Percentiles rank a stretch among this genome's conserved stretches.
Conservation (phyloP, 2,797 vertebrate genomes). For the Enteromius anoplus region DNA sequence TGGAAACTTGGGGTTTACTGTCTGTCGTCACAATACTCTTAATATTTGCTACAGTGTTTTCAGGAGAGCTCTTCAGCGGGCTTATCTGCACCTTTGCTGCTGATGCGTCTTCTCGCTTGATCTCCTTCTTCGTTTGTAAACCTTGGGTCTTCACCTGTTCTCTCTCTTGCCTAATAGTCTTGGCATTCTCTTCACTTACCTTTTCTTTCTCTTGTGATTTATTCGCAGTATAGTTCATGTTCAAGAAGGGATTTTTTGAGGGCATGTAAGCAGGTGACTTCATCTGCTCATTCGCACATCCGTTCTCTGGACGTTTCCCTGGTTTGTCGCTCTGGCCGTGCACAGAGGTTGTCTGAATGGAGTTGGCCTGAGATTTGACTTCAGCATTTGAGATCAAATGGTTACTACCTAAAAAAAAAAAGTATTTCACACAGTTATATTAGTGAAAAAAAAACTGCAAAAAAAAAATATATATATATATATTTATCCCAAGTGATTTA, state of each 20-base stretch:
- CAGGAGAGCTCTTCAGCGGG: conserved; percentile 19
- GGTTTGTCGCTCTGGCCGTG: conserved; percentile 42
- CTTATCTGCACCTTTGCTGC: conserved; percentile 48
- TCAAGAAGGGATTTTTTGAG: conserved; percentile 47
- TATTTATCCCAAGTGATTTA: too few relatives aligned
- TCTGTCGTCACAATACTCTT: background rate
- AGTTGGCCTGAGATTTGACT: conserved; percentile 57
- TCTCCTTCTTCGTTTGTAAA: conserved; percentile 57
- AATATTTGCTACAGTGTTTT: conserved; percentile 14
- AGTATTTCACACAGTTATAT: conserved; percentile 45
- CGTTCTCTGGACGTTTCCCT: conserved; percentile 56
- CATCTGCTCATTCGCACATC: conserved; percentile 55
- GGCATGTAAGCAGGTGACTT: conserved; percentile 56
- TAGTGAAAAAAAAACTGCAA: too few relatives aligned
- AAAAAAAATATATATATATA: too few relatives aligned
- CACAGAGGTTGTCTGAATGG: conserved; percentile 58
- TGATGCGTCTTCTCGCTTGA: conserved; percentile 47
- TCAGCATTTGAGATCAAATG: conserved; percentile 52
- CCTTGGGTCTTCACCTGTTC: conserved; percentile 49
- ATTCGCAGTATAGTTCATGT: conserved; percentile 6
- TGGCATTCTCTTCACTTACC: conserved; percentile 59
- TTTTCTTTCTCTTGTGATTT: conserved; percentile 55
- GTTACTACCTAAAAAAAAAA: conserved; percentile 70
- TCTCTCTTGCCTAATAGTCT: conserved; percentile 48
- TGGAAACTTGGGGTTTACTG: background rate